These are phyloP conservation scores for Pangasius djambal DNA, from an alignment of 2,797 vertebrate genomes.

Conservation along the genomic window DNA sequence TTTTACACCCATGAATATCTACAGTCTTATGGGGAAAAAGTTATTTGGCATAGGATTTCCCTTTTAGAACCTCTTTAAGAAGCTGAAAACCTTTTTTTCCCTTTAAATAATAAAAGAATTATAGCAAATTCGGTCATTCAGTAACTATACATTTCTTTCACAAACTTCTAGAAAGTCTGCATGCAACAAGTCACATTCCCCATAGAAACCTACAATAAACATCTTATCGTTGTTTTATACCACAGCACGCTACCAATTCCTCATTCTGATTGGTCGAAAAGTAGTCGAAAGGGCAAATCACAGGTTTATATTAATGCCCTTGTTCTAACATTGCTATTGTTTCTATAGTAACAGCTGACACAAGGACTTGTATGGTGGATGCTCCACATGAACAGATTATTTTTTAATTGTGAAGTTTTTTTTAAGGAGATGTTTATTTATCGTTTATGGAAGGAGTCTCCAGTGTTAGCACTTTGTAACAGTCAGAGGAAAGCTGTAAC, in stretches of 20 bases:
- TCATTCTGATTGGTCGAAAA: not conserved
- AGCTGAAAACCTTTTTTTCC: not conserved
- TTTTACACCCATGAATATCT: not conserved
- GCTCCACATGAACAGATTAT: not conserved
- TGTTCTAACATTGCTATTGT: not conserved
- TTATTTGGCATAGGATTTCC: not conserved
- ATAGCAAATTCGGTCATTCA: not conserved
- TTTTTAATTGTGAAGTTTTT: not conserved
- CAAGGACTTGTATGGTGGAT: not conserved
- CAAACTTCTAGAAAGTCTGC: not conserved
- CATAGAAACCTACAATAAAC: not conserved
- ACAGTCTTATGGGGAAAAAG: not conserved
- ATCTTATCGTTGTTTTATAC: not conserved
- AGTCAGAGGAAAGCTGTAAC: not conserved
- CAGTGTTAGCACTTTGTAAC: not conserved
- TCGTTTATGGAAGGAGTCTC: not conserved
- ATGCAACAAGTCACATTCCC: not conserved
- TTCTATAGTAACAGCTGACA: not conserved
- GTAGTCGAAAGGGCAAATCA: not conserved
- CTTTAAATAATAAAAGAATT: not conserved
- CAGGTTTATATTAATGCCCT: not conserved
- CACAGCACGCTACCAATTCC: too few species aligned
- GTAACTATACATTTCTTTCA: not conserved
- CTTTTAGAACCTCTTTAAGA: not conserved
- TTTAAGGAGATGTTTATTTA: not conserved